phyloP scores from a whole-genome alignment of 2,113 vertebrate genomes.

The Corynorhinus townsendii region DNA sequence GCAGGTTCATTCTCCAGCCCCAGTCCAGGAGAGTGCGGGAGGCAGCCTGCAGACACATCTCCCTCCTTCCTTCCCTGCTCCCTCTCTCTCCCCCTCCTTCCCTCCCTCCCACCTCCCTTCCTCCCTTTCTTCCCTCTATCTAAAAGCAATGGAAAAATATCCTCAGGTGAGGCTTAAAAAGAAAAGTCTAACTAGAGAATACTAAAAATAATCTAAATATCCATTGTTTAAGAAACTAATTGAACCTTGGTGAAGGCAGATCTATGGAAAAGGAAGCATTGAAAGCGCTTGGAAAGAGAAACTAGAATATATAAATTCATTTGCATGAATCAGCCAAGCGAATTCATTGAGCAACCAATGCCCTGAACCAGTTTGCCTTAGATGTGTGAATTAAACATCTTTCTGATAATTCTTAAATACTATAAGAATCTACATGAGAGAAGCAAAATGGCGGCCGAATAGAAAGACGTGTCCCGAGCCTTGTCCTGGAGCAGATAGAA shows the following conservation, averaged over 20 bases:
- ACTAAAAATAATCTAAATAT: slow-evolving; percentile 1
- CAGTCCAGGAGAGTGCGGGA: too few relatives aligned
- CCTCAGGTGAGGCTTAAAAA: neutral
- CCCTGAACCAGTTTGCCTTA: neutral
- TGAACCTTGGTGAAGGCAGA: neutral
- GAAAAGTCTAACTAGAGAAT: neutral
- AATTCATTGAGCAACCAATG: neutral
- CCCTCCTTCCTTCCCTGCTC: too few relatives aligned
- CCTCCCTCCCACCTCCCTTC: too few relatives aligned
- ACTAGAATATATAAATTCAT: neutral
- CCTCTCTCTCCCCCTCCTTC: too few relatives aligned
- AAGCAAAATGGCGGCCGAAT: too few relatives aligned
- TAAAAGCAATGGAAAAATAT: neutral
- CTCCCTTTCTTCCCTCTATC: neutral
- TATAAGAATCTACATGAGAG: neutral
- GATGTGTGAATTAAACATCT: neutral
- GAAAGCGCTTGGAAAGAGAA: neutral
- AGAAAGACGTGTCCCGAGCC: too few relatives aligned
- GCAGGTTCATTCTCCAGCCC: neutral
- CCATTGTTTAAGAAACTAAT: neutral
- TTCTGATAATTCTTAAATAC: neutral
- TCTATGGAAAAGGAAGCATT: neutral
- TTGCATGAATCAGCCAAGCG: neutral
- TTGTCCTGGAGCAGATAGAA: too few relatives aligned
- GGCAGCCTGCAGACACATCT: too few relatives aligned